A percentile compares a stretch with the other conserved stretches of the same genome.
Conservation (phyloP, 2,113 vertebrate genomes). For the Dasyurus viverrinus region DNA sequence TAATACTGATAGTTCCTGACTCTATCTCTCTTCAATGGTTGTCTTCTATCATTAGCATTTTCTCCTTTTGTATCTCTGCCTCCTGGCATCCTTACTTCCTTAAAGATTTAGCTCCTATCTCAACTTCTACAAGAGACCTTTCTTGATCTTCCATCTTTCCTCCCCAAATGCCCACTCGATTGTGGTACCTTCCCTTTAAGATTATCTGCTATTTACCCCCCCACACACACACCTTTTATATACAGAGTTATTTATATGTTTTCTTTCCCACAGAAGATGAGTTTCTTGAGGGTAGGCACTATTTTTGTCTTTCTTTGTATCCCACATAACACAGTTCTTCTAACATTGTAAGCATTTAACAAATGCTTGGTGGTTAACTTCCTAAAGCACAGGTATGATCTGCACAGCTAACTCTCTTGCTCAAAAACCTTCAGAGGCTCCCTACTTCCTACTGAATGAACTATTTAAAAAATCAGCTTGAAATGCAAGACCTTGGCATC, state of each 20-base stretch:
- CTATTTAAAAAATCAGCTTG: background rate
- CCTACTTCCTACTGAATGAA: background rate
- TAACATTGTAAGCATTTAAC: background rate
- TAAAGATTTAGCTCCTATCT: background rate
- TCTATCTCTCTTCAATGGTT: background rate
- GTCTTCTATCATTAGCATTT: background rate
- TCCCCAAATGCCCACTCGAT: background rate
- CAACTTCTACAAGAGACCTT: background rate
- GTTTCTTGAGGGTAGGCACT: background rate
- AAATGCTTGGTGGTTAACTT: background rate
- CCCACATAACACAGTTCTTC: background rate
- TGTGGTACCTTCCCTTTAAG: background rate
- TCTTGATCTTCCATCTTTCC: background rate
- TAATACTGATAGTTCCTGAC: background rate
- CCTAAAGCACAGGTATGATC: background rate
- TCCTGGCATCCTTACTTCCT: background rate
- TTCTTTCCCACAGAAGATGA: background rate
- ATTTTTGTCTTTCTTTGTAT: background rate
- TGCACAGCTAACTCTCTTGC: background rate
- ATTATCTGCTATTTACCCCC: background rate
- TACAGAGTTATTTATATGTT: background rate
- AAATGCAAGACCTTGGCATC: background rate
- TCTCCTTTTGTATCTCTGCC: background rate
- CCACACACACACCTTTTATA: background rate
- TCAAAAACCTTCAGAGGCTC: background rate